Evolutionary conservation across 37 sponge, comb jelly and placozoan species (phyloP), one percentile per base, ranked within the genome.

Genomic region (Diacarnus erythraeanus): DNA sequence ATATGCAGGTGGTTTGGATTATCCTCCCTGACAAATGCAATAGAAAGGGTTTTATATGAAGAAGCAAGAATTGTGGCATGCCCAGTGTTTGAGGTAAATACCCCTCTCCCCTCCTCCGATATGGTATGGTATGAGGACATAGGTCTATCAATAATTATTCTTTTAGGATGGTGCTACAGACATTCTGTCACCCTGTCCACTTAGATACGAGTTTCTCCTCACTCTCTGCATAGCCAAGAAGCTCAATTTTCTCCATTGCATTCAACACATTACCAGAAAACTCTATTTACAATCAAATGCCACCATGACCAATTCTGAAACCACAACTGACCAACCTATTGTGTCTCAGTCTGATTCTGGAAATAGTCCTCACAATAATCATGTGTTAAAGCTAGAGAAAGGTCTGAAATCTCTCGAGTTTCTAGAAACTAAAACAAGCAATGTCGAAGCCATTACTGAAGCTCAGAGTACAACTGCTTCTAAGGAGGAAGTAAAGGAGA

Each of bases 191-290:
- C 35, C 61, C 44, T 60, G 40, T 35, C 64, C 59, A 21, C 59
- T 89, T 39, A 66, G 90, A 41, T 12, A 5, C 22, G 84, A 83
- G 64, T 80, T 83, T 41, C 77, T 83, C 1, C 57, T 69, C 23
- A 80, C 85, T 9, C 56, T 89, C 60, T 89, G 90, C 54, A 75
- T 89, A 54, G 90, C 90, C 26, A 77, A 84, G 23, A 58, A 59
- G 40, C 76, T 89, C 0, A 77, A 80, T 29, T 20, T 89, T 31
- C 65, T 89, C 10, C 59, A 77, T 26, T 69, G 38, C 37, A 78
- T 88, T 2, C 73, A 69, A 22, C 42, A 68, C 65, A 82, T 88
- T 47, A 47, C 77, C 30, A 43, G 21, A 38, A n/a, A 34, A 25
- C 69, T 57, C 76, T 61, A 47, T 47, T 12, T 47, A 6, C 51